Conservation (phyloP, 2,113 vertebrate species). For the Asarcornis scutulata region DNA sequence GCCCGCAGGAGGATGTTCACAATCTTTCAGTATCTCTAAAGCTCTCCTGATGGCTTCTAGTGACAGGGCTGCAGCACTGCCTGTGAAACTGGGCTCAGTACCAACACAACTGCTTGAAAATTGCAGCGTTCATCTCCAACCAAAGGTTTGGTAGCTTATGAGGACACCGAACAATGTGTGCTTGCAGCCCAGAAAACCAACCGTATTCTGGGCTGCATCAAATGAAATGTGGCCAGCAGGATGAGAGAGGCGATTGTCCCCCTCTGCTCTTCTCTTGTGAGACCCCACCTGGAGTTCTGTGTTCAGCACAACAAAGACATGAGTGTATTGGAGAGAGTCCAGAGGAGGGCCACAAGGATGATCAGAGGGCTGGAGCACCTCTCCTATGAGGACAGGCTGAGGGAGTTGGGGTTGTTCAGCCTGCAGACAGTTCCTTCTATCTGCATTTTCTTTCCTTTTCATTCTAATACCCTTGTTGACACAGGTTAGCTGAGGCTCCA, state of each 20-base stretch:
- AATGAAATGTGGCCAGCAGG: not conserved
- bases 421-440: not conserved
- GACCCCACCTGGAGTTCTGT: too few relatives aligned
- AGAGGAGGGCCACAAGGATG: too few relatives aligned
- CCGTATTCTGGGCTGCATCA: not conserved
- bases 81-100: not conserved
- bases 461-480: not conserved
- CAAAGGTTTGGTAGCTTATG: rapidly evolving
- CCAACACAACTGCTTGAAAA: not conserved
- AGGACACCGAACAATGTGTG: not conserved
- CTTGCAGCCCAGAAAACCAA: not conserved
- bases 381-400: too few relatives aligned
- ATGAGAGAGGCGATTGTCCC: not conserved
- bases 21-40: not conserved
- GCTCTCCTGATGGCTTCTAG: not conserved
- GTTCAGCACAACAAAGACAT: too few relatives aligned
- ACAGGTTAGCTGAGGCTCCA: not conserved
- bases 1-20: not conserved
- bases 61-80: not conserved
- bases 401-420: too few relatives aligned
- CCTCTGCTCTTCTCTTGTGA: too few relatives aligned
- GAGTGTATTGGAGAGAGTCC: too few relatives aligned
- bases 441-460: not conserved
- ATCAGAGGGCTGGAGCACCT: too few relatives aligned
- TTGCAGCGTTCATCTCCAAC: not conserved